A percentile compares a stretch with the other conserved stretches of the same genome.
Evolutionary conservation across 2,888 invertebrate genomes (phyloP).

Genomic region (Eristalis tenax): DNA sequence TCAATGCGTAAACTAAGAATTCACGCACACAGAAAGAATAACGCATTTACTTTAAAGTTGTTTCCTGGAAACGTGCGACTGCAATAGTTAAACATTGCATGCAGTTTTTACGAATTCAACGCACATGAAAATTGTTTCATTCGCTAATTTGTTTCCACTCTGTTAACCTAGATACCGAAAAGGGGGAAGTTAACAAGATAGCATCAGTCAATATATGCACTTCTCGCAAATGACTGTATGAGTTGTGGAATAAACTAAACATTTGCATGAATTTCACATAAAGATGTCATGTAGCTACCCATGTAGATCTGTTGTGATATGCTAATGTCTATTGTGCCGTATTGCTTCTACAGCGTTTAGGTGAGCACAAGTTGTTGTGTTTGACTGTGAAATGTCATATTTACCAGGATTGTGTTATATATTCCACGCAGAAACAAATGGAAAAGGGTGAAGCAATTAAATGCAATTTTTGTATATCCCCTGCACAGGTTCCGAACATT

Average conservation of each 20-base stretch:
- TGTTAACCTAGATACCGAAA: constrained; percentile 61
- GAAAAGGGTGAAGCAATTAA: constrained; percentile 10
- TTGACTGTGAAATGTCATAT: constrained; percentile 34
- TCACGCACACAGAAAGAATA: too few relatives aligned
- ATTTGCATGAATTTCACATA: constrained; percentile 80
- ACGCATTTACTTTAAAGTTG: too few relatives aligned
- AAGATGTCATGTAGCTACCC: constrained; percentile 78
- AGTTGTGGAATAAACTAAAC: constrained; percentile 72
- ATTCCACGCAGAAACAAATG: neutral
- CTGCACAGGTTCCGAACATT: neutral
- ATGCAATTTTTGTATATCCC: neutral
- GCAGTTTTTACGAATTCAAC: neutral
- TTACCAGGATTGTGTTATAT: constrained; percentile 20
- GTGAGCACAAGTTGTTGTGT: constrained; percentile 14
- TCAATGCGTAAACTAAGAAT: too few relatives aligned
- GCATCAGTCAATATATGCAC: constrained; percentile 64
- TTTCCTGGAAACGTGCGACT: neutral
- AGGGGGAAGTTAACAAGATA: constrained; percentile 65
- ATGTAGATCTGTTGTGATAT: constrained; percentile 73
- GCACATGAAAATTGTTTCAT: neutral
- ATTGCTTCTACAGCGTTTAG: constrained; percentile 34
- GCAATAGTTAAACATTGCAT: too few relatives aligned
- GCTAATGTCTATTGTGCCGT: constrained; percentile 51
- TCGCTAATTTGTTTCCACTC: neutral
- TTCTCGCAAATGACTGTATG: constrained; percentile 42